Percentiles rank a stretch among this genome's conserved stretches.
Evolutionary conservation across 2,888 invertebrate species (phyloP).

Genomic region (Asteroscopus sphinx): DNA sequence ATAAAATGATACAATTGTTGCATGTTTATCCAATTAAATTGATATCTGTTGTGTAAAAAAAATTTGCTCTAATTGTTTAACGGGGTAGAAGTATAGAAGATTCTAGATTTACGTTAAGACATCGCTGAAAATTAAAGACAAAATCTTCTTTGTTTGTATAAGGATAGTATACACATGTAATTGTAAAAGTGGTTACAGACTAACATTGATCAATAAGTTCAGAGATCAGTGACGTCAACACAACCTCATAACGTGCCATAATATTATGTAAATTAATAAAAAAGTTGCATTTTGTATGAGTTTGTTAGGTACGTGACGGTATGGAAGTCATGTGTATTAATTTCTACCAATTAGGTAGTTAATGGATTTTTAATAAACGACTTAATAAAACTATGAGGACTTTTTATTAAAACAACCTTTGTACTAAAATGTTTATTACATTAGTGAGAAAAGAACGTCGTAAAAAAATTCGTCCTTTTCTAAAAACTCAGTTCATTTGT

Average conservation of each 20-base stretch:
- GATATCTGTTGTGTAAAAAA: neutral
- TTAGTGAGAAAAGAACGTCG: conserved; percentile 9
- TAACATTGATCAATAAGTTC: conserved; percentile 17
- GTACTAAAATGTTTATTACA: conserved; percentile 15
- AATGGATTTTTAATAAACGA: conserved; percentile 81
- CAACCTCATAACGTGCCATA: conserved; percentile 43
- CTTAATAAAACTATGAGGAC: conserved; percentile 59
- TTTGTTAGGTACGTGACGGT: conserved; percentile 66
- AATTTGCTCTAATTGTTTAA: neutral
- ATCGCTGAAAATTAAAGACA: conserved; percentile 6
- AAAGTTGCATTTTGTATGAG: conserved; percentile 64
- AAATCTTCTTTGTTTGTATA: conserved; percentile 11
- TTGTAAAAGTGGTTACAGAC: conserved; percentile 23
- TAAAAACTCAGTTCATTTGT: conserved; percentile 21
- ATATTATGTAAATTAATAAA: conserved; percentile 32
- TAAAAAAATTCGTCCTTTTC: conserved; percentile 3
- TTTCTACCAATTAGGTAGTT: conserved; percentile 75
- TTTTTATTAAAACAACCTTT: conserved; percentile 50
- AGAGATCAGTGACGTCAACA: conserved; percentile 30
- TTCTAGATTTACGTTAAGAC: conserved; percentile 2
- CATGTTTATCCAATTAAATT: neutral
- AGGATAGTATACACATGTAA: conserved; percentile 8
- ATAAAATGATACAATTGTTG: conserved; percentile 1
- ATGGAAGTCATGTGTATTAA: conserved; percentile 67
- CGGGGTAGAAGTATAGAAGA: neutral